Percentiles rank a stretch among this genome's conserved stretches.
Evolutionary conservation across 2,113 vertebrate species (phyloP).

Genomic region (Chloebia gouldiae): DNA sequence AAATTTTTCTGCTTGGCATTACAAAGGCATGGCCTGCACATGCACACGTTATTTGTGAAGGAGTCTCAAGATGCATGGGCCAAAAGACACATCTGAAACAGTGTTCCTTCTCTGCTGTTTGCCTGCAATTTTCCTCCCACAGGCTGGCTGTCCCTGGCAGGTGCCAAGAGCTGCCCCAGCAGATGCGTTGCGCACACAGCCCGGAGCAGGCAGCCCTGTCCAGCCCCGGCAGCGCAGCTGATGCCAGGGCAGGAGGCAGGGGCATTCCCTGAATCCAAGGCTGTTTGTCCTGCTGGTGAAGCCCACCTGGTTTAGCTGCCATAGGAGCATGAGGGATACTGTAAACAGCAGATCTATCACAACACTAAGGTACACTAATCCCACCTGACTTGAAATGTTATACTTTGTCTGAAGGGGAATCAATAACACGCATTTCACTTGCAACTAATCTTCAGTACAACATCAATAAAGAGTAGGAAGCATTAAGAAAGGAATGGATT

Average conservation of each 20-base stretch:
- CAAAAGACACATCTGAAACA: neutral
- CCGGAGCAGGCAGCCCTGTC: accelerated
- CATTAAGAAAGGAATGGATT: neutral
- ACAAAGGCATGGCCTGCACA: neutral
- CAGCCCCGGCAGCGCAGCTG: accelerated
- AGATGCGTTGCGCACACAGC: accelerated
- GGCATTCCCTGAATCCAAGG: neutral
- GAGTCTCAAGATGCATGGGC: neutral
- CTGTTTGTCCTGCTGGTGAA: neutral
- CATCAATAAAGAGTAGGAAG: neutral
- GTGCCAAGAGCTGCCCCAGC: neutral
- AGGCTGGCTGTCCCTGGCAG: neutral
- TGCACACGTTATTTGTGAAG: neutral
- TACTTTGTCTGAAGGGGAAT: neutral
- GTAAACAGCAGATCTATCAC: neutral
- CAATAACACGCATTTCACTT: neutral
- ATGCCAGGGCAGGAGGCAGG: accelerated
- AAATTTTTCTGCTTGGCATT: neutral
- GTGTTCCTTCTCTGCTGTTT: neutral
- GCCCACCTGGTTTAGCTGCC: neutral
- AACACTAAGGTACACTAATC: neutral
- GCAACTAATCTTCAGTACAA: conserved; percentile 5
- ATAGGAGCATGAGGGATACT: neutral
- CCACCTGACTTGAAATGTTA: neutral
- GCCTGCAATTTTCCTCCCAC: neutral